phyloP scores from a whole-genome alignment of 2,888 invertebrate genomes.

The Hyposoter dolosus region DNA sequence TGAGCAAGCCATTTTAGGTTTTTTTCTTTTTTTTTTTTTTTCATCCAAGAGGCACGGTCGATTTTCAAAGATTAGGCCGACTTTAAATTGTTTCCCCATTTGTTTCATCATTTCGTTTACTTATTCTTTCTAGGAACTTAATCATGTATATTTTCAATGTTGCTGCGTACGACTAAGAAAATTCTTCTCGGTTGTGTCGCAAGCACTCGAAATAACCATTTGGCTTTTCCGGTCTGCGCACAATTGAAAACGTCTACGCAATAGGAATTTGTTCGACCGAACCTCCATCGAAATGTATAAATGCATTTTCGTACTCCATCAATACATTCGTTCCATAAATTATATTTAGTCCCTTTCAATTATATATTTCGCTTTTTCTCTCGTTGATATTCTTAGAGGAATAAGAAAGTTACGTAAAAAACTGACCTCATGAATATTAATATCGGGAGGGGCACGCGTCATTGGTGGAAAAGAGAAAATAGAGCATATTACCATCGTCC shows the following conservation, averaged over 20 bases:
- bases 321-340: conserved; percentile 49
- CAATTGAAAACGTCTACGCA: not conserved
- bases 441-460: conserved; percentile 73
- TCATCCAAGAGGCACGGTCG: conserved; percentile 28
- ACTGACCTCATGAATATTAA: conserved; percentile 82
- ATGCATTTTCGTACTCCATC: conserved; percentile 33
- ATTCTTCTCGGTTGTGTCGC: not conserved
- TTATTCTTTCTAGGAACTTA: not conserved
- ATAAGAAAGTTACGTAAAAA: conserved; percentile 84
- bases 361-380: not conserved
- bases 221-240: no score
- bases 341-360: conserved; percentile 11
- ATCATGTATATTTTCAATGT: not conserved
- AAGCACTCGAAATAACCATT: not conserved
- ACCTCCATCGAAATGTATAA: conserved; percentile 32
- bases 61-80: conserved; percentile 15
- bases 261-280: conserved; percentile 7
- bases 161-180: not conserved
- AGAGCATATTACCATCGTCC: conserved; percentile 62
- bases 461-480: conserved; percentile 69
- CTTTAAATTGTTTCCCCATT: not conserved
- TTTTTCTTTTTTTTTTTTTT: not conserved
- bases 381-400: conserved; percentile 78
- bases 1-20: conserved; percentile 23
- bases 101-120: not conserved